phyloP scores from a whole-genome alignment of 2,888 invertebrate species.

The Stenichneumon culpator region DNA sequence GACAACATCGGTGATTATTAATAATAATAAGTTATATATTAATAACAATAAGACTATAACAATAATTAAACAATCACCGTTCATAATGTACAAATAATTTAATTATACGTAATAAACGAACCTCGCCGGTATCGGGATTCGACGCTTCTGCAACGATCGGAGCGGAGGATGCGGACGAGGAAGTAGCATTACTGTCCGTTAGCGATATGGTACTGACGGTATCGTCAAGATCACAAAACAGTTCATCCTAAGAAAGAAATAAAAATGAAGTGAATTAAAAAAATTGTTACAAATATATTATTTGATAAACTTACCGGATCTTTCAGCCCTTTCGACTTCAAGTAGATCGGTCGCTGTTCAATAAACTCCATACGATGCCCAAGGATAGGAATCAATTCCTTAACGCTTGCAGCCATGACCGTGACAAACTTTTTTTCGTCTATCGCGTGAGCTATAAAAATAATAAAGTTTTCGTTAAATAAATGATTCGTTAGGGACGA shows the following conservation, averaged over 20 bases:
- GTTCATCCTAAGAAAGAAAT: neutral
- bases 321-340: neutral
- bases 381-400: slow-evolving; percentile 26
- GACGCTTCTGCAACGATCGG: neutral
- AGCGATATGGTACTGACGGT: neutral
- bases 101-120: neutral
- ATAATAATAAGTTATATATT: neutral
- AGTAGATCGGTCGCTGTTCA: neutral
- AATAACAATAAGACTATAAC: neutral
- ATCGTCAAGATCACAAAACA: neutral
- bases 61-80: too few relatives aligned
- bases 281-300: neutral
- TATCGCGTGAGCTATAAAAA: neutral
- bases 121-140: neutral
- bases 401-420: neutral
- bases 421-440: slow-evolving; percentile 1
- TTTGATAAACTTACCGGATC: slow-evolving; percentile 9
- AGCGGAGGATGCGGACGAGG: neutral
- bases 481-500: too few relatives aligned
- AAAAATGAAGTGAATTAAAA: neutral
- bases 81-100: too few relatives aligned
- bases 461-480: too few relatives aligned
- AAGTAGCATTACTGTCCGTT: neutral
- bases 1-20: neutral
- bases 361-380: slow-evolving; percentile 7